Base-by-base conservation (phyloP, 1,140 invertebrate species). In the Homarus americanus region DNA sequence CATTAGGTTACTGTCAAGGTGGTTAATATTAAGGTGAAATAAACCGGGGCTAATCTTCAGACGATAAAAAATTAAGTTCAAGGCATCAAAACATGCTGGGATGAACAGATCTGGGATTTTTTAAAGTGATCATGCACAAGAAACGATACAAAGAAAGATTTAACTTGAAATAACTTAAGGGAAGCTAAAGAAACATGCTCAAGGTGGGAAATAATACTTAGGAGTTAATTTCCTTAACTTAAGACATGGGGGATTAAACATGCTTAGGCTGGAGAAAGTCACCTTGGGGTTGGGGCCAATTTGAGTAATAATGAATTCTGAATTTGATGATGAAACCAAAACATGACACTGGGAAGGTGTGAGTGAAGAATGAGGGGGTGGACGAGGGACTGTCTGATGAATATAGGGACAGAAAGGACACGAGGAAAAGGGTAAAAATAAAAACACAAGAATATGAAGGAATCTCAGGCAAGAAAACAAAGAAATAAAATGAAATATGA, bases 211-310 rank as follows among this genome's bases (percentile, higher is more conserved):
- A 32, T 28, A 32, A 32, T 69, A 69, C 28, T 1, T 63, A 38
- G 38, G 32, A 75, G 28, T 28, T 17, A 32, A 38, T 7, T 17
- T 36, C 32, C n/a, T 3, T 36, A 41, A 49, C 7, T 28, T 41
- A 32, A 24, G 34, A 32, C 34, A 49, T 44, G 76, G 28, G 76
- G 44, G 76, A n/a, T 12, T 41, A 79, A 38, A 44, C 40, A 79
- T 38, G 63, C n/a, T 69, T 69, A n/a, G 63, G 24, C n/a, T 69
- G 63, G 63, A 69, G 63, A 69, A 28, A 69, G 63, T 69, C 63
- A 69, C 28, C 63, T 69, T 12, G 28, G 12, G 63, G 63, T 69
- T 28, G n/a, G 53, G 53, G 24, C 53, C 10, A 58, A 0, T 58
- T 20, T 58, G 53, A 20, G 3, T 58, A 58, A 20, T 58, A 58